Percentiles rank a stretch among this genome's conserved stretches.
These are phyloP conservation scores for Salvelinus fontinalis DNA, from an alignment of 2,113 vertebrate genomes.

Conservation along the genomic window DNA sequence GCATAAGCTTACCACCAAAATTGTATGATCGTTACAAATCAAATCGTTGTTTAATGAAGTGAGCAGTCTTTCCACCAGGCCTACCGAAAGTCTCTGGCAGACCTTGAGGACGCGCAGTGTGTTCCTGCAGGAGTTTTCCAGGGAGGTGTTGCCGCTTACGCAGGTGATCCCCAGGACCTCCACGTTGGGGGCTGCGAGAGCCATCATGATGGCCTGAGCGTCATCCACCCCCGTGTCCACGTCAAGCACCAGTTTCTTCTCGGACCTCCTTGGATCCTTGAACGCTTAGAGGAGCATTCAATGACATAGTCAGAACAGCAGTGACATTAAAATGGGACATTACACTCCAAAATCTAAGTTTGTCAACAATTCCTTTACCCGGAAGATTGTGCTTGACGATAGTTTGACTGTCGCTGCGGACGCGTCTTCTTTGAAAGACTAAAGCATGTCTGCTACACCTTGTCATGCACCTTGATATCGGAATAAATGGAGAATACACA, in stretches of 20 bases:
- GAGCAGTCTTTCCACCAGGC: not conserved
- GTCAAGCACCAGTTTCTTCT: slow-evolving; percentile 66
- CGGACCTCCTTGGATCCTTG: slow-evolving; percentile 5
- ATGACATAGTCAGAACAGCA: not conserved
- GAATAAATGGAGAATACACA: no score
- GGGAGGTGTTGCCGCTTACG: slow-evolving; percentile 64
- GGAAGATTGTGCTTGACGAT: no score
- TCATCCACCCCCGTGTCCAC: slow-evolving; percentile 77
- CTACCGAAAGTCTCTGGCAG: slow-evolving; percentile 64
- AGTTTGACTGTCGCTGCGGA: no score
- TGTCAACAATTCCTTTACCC: no score
- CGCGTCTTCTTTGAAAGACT: no score
- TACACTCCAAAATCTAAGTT: no score
- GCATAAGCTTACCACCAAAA: not conserved
- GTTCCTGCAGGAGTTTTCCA: slow-evolving; percentile 72
- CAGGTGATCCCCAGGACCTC: slow-evolving; percentile 73
- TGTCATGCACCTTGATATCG: no score
- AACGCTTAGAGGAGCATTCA: not conserved
- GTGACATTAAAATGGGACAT: not conserved
- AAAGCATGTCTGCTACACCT: no score
- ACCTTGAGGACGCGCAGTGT: slow-evolving; percentile 69
- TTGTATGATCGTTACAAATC: no score
- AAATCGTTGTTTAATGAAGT: no score
- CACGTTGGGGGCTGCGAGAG: slow-evolving; percentile 57
- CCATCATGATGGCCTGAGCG: slow-evolving; percentile 71